Percentiles rank a stretch among this genome's conserved stretches.
These are phyloP conservation scores for Pogonomyrmex californicus DNA, from an alignment of 1,140 invertebrate species.

Conservation along the genomic window DNA sequence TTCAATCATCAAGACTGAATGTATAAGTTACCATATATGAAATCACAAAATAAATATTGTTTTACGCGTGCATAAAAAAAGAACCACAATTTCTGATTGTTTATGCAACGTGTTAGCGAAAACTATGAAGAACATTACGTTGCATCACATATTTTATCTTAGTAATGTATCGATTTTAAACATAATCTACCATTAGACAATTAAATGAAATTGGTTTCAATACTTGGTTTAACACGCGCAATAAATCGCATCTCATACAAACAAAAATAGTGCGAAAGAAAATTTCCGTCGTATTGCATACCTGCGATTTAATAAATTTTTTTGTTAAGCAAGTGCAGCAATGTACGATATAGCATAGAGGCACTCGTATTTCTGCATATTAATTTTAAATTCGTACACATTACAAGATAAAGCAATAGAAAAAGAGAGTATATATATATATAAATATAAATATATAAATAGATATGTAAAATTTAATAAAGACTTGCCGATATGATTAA, in stretches of 20 bases:
- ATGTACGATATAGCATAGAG: slow-evolving; percentile 13
- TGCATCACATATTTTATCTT: neutral
- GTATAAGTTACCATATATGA: slow-evolving; percentile 60
- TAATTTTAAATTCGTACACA: slow-evolving; percentile 31
- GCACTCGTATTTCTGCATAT: slow-evolving; percentile 11
- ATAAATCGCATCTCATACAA: slow-evolving; percentile 6
- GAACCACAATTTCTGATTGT: slow-evolving; percentile 19
- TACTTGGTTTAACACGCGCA: neutral
- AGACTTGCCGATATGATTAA: slow-evolving; percentile 53
- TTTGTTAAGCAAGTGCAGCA: slow-evolving; percentile 1
- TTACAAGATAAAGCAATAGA: slow-evolving; percentile 51
- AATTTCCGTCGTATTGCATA: neutral
- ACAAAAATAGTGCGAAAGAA: slow-evolving; percentile 34
- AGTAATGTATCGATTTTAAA: slow-evolving; percentile 15
- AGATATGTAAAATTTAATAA: slow-evolving; percentile 57
- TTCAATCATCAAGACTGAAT: slow-evolving; percentile 58
- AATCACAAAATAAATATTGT: slow-evolving; percentile 32
- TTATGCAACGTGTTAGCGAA: neutral
- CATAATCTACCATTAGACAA: neutral
- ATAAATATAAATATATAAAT: neutral
- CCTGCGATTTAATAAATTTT: neutral
- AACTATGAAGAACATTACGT: neutral
- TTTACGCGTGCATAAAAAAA: neutral
- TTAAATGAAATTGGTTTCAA: neutral
- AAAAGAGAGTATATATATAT: slow-evolving; percentile 10